A percentile compares a stretch with the other conserved stretches of the same genome.
phyloP scores from a whole-genome alignment of 2,888 invertebrate species.

The Xestia xanthographa region DNA sequence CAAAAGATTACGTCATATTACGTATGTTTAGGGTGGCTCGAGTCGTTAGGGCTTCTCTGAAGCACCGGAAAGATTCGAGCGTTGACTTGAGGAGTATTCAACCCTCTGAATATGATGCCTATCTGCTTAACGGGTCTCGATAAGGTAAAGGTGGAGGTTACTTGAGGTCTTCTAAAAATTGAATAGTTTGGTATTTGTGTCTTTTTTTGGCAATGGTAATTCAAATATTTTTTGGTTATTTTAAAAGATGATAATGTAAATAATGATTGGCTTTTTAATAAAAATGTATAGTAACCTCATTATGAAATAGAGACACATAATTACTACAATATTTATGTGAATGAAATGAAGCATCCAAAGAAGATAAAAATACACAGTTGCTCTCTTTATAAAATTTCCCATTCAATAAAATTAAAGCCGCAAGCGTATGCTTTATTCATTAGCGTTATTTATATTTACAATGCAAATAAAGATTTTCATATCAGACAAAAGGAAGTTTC shows the following conservation, averaged over 20 bases:
- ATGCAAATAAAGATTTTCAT: slow-evolving; percentile 44
- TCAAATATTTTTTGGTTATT: not conserved
- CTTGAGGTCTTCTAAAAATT: not conserved
- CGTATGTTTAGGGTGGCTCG: slow-evolving; percentile 57
- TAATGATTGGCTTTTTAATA: not conserved
- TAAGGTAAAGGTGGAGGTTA: slow-evolving; percentile 48
- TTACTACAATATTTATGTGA: not conserved
- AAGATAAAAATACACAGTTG: not conserved
- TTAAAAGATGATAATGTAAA: not conserved
- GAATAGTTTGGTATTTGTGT: not conserved
- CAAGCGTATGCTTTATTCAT: slow-evolving; percentile 51
- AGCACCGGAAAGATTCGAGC: slow-evolving; percentile 55
- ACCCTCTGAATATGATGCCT: slow-evolving; percentile 53
- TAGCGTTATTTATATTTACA: slow-evolving; percentile 50
- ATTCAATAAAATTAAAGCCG: slow-evolving; percentile 23
- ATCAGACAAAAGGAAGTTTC: slow-evolving; percentile 31
- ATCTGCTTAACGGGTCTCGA: slow-evolving; percentile 53
- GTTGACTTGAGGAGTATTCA: slow-evolving; percentile 60
- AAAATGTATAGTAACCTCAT: not conserved
- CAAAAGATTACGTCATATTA: slow-evolving; percentile 62
- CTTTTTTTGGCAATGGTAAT: not conserved
- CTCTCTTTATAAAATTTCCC: slow-evolving; percentile 15
- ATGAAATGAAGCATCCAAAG: not conserved
- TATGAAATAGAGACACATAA: not conserved
- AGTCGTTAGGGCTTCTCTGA: slow-evolving; percentile 58